Conservation (phyloP, 2,797 vertebrate genomes). For the Lagocephalus sceleratus region DNA sequence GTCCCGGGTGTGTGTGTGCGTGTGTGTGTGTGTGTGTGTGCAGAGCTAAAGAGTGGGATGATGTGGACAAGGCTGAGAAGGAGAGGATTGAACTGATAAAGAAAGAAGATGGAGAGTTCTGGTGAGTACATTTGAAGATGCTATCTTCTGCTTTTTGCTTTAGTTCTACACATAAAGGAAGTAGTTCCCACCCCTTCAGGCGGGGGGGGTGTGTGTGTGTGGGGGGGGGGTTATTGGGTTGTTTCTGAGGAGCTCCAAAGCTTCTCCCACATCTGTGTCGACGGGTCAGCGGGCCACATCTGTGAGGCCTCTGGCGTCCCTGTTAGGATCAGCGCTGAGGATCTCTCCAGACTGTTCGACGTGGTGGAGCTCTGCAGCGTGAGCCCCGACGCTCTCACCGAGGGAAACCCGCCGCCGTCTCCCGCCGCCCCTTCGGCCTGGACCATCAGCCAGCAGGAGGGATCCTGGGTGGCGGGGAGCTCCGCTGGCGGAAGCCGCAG, state of each 20-base stretch:
- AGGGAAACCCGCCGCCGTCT: constrained; percentile 18
- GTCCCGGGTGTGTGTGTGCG: background rate
- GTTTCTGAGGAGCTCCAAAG: no score
- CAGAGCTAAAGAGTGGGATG: constrained; percentile 76
- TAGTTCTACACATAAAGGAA: no score
- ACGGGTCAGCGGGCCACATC: no score
- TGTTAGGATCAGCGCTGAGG: constrained; percentile 74
- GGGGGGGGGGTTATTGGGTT: no score
- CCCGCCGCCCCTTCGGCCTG: constrained; percentile 39
- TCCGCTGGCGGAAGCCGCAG: constrained; percentile 76
- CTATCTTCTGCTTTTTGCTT: no score
- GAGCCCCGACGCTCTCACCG: constrained; percentile 64
- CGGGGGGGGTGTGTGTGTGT: no score
- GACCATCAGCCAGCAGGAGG: constrained; percentile 73
- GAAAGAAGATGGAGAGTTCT: constrained; percentile 81
- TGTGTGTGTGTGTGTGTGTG: constrained; percentile 13
- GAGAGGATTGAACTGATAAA: constrained; percentile 64
- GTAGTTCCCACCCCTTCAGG: no score
- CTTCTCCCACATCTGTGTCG: no score
- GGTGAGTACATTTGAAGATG: constrained; percentile 51
- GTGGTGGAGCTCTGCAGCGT: constrained; percentile 78
- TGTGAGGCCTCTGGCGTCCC: no score
- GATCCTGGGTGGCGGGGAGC: constrained; percentile 72
- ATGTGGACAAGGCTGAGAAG: constrained; percentile 65
- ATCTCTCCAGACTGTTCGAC: constrained; percentile 72